Percentiles rank a stretch among this genome's conserved stretches.
Evolutionary conservation across 2,113 vertebrate species (phyloP).

Genomic region (Apodemus speciosus): DNA sequence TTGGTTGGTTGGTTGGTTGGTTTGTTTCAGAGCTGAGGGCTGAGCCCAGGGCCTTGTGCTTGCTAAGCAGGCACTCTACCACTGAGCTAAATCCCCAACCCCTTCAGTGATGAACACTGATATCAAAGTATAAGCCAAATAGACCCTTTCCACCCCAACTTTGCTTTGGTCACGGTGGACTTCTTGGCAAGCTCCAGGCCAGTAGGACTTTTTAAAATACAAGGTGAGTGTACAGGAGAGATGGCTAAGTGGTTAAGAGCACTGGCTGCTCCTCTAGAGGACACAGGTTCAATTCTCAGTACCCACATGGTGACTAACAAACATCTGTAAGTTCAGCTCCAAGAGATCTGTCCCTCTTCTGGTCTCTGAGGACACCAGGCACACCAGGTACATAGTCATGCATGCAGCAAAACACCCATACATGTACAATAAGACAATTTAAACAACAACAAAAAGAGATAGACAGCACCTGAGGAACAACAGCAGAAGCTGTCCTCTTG

Average conservation of each 20-base stretch:
- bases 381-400: neutral
- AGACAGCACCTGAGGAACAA: neutral
- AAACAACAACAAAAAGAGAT: neutral
- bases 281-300: neutral
- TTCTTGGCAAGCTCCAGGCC: neutral
- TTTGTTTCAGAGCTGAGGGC: no score
- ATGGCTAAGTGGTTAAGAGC: neutral
- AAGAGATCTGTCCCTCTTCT: neutral
- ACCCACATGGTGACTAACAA: neutral
- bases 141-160: no score
- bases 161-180: neutral
- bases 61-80: no score
- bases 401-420: neutral
- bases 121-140: no score
- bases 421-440: neutral
- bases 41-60: no score
- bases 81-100: no score
- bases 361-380: neutral
- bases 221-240: neutral
- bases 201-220: neutral
- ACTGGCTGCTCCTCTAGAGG: neutral
- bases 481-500: neutral
- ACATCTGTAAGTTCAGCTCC: neutral
- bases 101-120: no score
- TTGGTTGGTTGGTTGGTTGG: no score